Base-by-base conservation (phyloP, 2,113 vertebrate genomes). In the Melanotaenia duboulayi region DNA sequence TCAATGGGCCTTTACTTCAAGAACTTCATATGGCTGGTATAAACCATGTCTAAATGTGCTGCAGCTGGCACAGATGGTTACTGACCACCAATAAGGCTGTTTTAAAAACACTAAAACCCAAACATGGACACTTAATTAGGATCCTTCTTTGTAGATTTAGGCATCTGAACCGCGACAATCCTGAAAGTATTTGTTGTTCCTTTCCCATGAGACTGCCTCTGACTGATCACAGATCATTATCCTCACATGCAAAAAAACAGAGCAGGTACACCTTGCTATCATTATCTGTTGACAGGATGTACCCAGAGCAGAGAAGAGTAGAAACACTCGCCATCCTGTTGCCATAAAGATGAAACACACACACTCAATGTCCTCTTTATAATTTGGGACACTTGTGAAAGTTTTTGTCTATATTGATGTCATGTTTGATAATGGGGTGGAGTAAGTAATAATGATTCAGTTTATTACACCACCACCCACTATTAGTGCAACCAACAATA, bases 1-100 rank as follows among this genome's bases (percentile, higher is more conserved):
- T 80, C 83, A 89, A 84, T 90, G 86, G 84, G 48, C 81, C 86
- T 87, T 87, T 64, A 80, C 86, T 88, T 86, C 56, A 72, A 57
- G 70, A 44, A 32, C 64, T 56, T 81, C 63, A 67, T 86, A 76
- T 73, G 85, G 82, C 44, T 83, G 74, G 79, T 79, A 83, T 83
- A 84, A 89, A 89, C 78, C 50, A 60, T 87, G 79, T 78, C 67
- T 83, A 85, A 88, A 88, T 78, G 74, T 52, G 57, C 67, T 51
- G 71, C 89, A 90, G 87, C 78, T 87, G 74, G 55, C 25, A 67
- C 81, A 84, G 61, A 86, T 86, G 86, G 42, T 80, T 57, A 59
- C 22, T 84, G 75, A 74, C 78, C 76, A 81, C 78, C 71, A 83
- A 79, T 72, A 51, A 24, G 11, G 75, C 59, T 78, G 62, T 61